Conservation (phyloP, 1,140 invertebrate genomes). For the Amphibalanus amphitrite region DNA sequence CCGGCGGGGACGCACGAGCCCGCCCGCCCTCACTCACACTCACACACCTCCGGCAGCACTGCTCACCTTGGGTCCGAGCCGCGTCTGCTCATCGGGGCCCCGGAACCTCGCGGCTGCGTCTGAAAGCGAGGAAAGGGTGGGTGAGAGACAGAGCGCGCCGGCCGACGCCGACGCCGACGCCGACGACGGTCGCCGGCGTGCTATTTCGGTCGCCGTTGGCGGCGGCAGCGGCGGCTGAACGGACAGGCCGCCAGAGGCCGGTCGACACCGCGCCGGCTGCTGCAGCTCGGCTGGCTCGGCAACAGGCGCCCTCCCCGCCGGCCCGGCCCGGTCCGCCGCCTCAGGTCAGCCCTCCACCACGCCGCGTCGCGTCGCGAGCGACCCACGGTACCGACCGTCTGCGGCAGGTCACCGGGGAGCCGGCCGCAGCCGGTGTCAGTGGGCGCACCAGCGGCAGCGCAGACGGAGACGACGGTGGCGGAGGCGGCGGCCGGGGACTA, state of each 20-base stretch:
- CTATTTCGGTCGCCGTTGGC: background rate
- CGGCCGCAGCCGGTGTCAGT: background rate
- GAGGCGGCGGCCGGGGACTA: background rate
- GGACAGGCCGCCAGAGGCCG: too few species aligned
- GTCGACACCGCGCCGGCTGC: too few species aligned
- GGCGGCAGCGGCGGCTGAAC: too few species aligned
- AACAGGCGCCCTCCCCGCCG: background rate
- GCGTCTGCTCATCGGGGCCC: background rate
- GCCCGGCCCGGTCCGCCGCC: background rate
- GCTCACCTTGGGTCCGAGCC: background rate
- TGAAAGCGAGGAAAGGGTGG: background rate
- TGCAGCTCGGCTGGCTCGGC: background rate
- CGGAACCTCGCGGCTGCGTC: background rate
- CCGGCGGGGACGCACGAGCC: background rate
- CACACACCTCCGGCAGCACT: too few species aligned
- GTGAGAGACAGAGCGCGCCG: background rate
- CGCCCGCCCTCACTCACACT: background rate
- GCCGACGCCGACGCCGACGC: too few species aligned
- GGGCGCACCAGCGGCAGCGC: background rate
- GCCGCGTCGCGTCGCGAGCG: background rate
- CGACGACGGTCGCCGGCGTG: background rate
- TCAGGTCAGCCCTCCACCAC: too few species aligned
- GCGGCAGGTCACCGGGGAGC: background rate
- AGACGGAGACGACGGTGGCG: background rate
- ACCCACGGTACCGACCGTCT: background rate